Conservation (phyloP, 2,888 invertebrate species). For the Synergus umbraculus region DNA sequence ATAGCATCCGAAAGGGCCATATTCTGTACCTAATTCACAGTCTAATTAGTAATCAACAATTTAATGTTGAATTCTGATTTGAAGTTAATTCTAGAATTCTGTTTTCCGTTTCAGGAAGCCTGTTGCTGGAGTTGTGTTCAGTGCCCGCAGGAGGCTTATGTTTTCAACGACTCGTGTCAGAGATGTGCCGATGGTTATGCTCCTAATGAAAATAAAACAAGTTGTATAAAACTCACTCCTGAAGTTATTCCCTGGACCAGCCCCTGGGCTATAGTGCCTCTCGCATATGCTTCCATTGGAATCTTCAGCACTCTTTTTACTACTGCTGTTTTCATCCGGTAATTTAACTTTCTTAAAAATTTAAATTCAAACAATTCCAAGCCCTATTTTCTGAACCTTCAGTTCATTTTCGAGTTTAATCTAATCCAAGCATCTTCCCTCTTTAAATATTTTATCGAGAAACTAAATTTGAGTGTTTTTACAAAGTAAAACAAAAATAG, state of each 20-base stretch:
- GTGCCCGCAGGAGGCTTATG: constrained; percentile 82
- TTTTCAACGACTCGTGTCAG: constrained; percentile 81
- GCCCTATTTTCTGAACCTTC: no score
- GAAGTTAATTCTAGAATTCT: neutral
- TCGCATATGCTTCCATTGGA: constrained; percentile 81
- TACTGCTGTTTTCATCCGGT: constrained; percentile 82
- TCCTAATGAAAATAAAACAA: constrained; percentile 78
- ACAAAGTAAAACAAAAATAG: neutral
- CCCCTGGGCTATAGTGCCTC: constrained; percentile 84
- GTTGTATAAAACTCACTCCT: constrained; percentile 80
- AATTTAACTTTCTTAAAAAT: constrained; percentile 52
- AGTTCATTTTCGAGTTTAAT: no score
- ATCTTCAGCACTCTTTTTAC: constrained; percentile 82
- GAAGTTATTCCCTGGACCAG: constrained; percentile 82
- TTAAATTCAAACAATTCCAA: neutral
- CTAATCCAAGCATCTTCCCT: neutral
- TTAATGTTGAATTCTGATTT: neutral
- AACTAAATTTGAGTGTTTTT: no score
- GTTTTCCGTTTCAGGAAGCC: constrained; percentile 76
- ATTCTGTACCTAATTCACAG: neutral
- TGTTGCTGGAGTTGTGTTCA: constrained; percentile 86
- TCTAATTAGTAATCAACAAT: neutral
- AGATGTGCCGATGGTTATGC: constrained; percentile 80
- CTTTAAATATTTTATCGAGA: neutral
- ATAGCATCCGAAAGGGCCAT: no score